Percentiles rank a stretch among this genome's conserved stretches.
These are phyloP conservation scores for Caenorhabditis uteleia DNA, from an alignment of 2,888 invertebrate genomes.

Conservation along the genomic window DNA sequence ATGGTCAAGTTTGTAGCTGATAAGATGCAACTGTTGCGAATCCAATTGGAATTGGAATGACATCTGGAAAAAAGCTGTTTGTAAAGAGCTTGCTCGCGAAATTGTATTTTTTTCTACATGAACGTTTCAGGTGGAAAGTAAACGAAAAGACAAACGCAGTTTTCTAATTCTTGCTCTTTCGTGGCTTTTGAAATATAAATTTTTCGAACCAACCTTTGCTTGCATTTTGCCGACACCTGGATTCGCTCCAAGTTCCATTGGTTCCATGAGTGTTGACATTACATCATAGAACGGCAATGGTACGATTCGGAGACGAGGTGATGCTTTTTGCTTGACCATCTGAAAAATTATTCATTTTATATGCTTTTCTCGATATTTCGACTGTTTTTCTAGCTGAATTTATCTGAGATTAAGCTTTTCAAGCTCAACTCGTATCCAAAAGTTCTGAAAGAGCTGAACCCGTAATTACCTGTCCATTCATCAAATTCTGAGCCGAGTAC, in stretches of 20 bases:
- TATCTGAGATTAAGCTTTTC: too few species aligned
- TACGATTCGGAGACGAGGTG: slow-evolving; percentile 1
- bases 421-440: neutral
- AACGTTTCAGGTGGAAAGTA: too few species aligned
- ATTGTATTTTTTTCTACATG: too few species aligned
- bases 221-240: slow-evolving; percentile 7
- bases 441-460: neutral
- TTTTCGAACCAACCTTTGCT: neutral
- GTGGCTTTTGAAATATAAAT: neutral
- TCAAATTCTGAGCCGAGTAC: neutral
- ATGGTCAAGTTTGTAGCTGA: slow-evolving; percentile 1
- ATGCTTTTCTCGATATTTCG: too few species aligned
- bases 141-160: too few species aligned
- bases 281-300: slow-evolving; percentile 56
- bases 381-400: too few species aligned
- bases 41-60: slow-evolving; percentile 16
- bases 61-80: slow-evolving; percentile 9
- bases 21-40: neutral
- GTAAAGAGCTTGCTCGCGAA: too few species aligned
- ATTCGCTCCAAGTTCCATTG: slow-evolving; percentile 32
- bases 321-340: neutral
- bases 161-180: slow-evolving; percentile 5
- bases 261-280: slow-evolving; percentile 25
- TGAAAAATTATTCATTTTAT: neutral
- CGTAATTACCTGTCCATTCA: too few species aligned